phyloP scores from a whole-genome alignment of 2,113 vertebrate genomes.

The Podiceps cristatus region DNA sequence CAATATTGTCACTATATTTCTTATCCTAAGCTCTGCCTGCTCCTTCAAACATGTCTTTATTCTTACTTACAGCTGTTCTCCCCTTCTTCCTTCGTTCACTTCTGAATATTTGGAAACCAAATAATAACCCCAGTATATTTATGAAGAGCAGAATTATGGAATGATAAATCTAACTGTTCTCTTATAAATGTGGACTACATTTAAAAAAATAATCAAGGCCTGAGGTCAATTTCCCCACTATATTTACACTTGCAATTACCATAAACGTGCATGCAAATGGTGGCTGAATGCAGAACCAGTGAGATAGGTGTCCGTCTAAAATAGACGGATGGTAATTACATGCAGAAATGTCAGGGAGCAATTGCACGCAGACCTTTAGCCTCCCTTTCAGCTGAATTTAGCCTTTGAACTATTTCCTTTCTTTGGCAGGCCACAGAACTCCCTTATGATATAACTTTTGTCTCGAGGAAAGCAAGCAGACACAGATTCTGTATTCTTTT shows the following conservation, averaged over 20 bases:
- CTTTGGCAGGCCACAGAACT: neutral
- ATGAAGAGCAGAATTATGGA: neutral
- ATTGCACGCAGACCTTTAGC: neutral
- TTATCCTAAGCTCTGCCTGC: neutral
- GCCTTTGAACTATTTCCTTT: neutral
- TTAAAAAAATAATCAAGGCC: neutral
- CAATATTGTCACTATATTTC: conserved; percentile 30
- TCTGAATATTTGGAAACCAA: neutral
- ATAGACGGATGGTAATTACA: neutral
- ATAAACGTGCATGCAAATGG: neutral
- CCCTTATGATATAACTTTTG: neutral
- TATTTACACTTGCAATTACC: conserved; percentile 36
- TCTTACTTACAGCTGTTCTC: conserved; percentile 16
- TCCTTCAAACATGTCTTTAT: conserved; percentile 31
- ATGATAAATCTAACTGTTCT: neutral
- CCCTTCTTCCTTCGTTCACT: neutral
- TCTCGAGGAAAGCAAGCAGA: neutral
- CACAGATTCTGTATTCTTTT: neutral
- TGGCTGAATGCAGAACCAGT: neutral
- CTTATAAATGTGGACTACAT: neutral
- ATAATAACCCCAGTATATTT: neutral
- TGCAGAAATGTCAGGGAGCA: conserved; percentile 25
- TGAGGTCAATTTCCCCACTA: neutral
- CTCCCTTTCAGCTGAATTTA: conserved; percentile 22
- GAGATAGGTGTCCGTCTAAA: conserved; percentile 27